These are phyloP conservation scores for Timandra comae DNA, from an alignment of 2,888 invertebrate species.

Conservation along the genomic window DNA sequence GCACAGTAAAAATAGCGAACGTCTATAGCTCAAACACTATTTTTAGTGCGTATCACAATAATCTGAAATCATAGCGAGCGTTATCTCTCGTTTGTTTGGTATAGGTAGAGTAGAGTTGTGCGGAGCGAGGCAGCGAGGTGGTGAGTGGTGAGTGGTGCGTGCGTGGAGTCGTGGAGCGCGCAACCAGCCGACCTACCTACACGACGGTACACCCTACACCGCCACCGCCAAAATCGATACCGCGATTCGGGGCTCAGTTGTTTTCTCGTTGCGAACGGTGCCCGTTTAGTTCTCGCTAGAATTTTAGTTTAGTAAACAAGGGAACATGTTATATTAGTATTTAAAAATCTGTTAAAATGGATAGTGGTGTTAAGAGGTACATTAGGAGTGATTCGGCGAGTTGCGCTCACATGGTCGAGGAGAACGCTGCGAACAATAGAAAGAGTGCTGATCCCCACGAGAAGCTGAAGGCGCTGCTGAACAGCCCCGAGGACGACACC, in stretches of 20 bases:
- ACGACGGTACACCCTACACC: constrained; percentile 37
- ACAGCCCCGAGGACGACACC: constrained; percentile 63
- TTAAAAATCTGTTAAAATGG: constrained; percentile 44
- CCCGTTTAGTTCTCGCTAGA: constrained; percentile 57
- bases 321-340: constrained; percentile 61
- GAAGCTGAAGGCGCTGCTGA: constrained; percentile 62
- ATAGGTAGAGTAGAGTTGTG: constrained; percentile 21
- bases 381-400: constrained; percentile 69
- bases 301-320: constrained; percentile 70
- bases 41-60: constrained; percentile 68
- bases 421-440: constrained; percentile 52
- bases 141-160: constrained; percentile 16
- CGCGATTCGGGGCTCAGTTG: constrained; percentile 35
- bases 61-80: constrained; percentile 54
- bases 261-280: constrained; percentile 48
- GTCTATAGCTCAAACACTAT: constrained; percentile 74
- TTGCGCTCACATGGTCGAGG: constrained; percentile 71
- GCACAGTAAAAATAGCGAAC: constrained; percentile 68
- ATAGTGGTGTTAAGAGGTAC: constrained; percentile 60
- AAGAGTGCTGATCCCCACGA: constrained; percentile 66
- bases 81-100: constrained; percentile 39
- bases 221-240: constrained; percentile 39
- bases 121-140: constrained; percentile 11
- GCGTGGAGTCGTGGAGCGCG: constrained; percentile 31
- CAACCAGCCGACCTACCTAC: constrained; percentile 48